Evolutionary conservation across 2,888 invertebrate species (phyloP), one percentile per base, ranked within the genome.

Genomic region (Cataglyphis livida): DNA sequence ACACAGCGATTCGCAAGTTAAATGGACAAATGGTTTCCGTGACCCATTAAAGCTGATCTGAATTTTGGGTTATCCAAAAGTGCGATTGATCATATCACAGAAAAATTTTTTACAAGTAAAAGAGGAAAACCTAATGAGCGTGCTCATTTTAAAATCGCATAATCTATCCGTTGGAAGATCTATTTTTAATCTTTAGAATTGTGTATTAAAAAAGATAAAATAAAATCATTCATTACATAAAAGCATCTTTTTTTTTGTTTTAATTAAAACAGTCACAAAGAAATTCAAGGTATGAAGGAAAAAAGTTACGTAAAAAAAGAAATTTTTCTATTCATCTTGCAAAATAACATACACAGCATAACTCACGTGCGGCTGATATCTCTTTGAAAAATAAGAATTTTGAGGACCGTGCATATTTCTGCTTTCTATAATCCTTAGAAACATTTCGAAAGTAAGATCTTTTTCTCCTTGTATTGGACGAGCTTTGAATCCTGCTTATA

Each of bases 11-110:
- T 59, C 78, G 12, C 32, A 48, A 70, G 44, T 70, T 70, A 79
- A 79, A 68, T 68, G 78, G 18, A 78, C 59, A 44, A 78, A 44
- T 70, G 48, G 35, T 70, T 79, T 79, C 48, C 35, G 59, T 70
- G 70, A 79, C 70, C 78, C 18, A 70, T 54, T 70, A 70, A 66
- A 35, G 18, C 48, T 21, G 44, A 59, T 41, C 57, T 41, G 9
- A 41, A 79, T 21, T 79, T 48, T 44, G 0, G 3, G 7, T 25
- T 70, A 59, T 70, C 38, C 75, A 35, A 35, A 54, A 57, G 25
- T 4, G 2, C 25, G 59, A 79, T 41, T 25, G 78, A 68, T 28
- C 21, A 28, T 61, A 7, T 21, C 0, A n/a, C 15, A 32, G 12
- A 0, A 59, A 57, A 76, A 78, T 68, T 59, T 74, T 68, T 61